These are phyloP conservation scores for Balaeniceps rex DNA, from an alignment of 2,113 vertebrate genomes.

Conservation along the genomic window DNA sequence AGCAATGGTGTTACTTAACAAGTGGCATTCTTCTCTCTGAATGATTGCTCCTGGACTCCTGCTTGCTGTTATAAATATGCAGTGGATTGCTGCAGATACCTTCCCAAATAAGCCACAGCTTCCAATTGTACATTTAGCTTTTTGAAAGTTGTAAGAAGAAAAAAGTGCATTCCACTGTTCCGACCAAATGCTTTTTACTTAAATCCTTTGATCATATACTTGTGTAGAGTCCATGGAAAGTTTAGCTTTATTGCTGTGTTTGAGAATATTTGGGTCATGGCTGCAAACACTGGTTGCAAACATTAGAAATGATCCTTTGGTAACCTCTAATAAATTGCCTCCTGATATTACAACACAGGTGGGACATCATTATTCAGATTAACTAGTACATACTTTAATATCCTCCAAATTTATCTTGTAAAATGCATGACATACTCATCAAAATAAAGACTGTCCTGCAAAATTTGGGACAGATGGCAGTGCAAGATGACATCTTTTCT, in stretches of 20 bases:
- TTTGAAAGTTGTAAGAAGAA: not conserved
- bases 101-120: not conserved
- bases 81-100: not conserved
- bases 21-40: not conserved
- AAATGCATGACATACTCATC: slow-evolving; percentile 29
- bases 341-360: not conserved
- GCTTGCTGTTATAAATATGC: not conserved
- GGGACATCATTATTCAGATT: slow-evolving; percentile 15
- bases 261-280: not conserved
- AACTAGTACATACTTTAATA: not conserved
- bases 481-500: slow-evolving; percentile 61
- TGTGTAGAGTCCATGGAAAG: not conserved
- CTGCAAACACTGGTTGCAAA: not conserved
- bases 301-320: not conserved
- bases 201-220: not conserved
- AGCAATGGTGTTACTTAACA: not conserved
- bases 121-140: not conserved
- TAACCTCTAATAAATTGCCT: not conserved
- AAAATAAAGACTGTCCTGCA: slow-evolving; percentile 65
- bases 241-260: not conserved
- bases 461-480: slow-evolving; percentile 65
- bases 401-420: slow-evolving; percentile 9
- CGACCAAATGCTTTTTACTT: not conserved
- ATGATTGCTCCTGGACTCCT: not conserved
- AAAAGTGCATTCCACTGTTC: not conserved